Evolutionary conservation across 2,888 invertebrate species (phyloP).

Genomic region (Beris morrisii): DNA sequence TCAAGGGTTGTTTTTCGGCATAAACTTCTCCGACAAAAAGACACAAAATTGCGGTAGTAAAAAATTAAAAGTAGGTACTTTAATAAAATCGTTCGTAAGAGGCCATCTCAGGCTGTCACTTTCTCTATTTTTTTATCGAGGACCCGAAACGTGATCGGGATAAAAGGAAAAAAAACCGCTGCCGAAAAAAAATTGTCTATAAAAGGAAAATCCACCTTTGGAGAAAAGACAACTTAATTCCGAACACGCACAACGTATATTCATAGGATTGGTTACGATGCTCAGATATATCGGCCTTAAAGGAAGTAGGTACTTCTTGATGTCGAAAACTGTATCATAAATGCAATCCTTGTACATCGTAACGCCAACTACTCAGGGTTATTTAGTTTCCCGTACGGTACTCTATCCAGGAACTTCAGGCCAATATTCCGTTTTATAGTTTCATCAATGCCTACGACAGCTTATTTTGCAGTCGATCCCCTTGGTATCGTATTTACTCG

Average conservation of each 20-base stretch:
- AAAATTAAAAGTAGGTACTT: constrained; percentile 7
- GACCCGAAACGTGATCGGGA: constrained; percentile 24
- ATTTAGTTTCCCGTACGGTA: neutral
- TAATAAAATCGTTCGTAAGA: constrained; percentile 20
- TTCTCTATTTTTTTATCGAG: constrained; percentile 7
- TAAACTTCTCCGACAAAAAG: too few relatives aligned
- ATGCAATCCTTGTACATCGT: constrained; percentile 8
- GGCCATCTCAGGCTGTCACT: constrained; percentile 17
- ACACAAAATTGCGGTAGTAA: too few relatives aligned
- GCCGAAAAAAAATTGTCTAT: too few relatives aligned
- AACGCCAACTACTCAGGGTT: neutral
- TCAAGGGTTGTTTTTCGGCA: too few relatives aligned
- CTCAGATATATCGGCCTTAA: too few relatives aligned
- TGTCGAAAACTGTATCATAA: neutral
- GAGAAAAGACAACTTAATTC: constrained; percentile 14
- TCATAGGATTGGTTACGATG: neutral
- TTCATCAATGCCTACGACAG: too few relatives aligned
- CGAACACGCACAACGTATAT: constrained; percentile 22
- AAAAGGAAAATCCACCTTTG: neutral
- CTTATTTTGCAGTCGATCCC: too few relatives aligned
- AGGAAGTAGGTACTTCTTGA: neutral
- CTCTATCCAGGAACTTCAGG: too few relatives aligned
- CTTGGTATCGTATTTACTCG: too few relatives aligned
- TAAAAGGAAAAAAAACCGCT: constrained; percentile 4
- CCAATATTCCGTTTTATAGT: too few relatives aligned